These are phyloP conservation scores for Lagocephalus sceleratus DNA, from an alignment of 2,797 vertebrate species.

Conservation along the genomic window DNA sequence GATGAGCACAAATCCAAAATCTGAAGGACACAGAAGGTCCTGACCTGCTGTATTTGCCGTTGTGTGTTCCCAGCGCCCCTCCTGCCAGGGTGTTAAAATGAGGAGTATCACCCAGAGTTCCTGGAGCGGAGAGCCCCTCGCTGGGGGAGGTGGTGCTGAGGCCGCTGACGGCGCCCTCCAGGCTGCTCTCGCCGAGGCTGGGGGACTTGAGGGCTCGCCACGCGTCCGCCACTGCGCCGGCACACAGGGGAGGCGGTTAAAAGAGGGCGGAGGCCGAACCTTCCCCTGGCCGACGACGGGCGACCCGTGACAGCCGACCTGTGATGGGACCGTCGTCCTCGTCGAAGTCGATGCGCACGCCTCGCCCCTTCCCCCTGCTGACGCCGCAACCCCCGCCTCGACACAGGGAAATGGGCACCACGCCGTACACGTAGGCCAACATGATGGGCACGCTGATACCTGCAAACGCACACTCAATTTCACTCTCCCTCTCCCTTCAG, in stretches of 20 bases:
- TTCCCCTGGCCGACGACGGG: not conserved
- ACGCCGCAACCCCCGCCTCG: conserved; percentile 95
- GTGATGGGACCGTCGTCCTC: conserved; percentile 97
- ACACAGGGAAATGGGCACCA: conserved; percentile 96
- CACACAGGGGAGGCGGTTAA: not conserved
- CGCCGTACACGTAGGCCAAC: conserved; percentile 96
- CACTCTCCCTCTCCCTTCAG: no score
- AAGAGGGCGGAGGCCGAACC: not conserved
- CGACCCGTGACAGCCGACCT: conserved; percentile 73
- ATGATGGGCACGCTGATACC: conserved; percentile 98
- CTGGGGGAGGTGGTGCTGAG: conserved; percentile 90
- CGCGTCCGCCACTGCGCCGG: conserved; percentile 81
- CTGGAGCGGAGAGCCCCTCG: conserved; percentile 83
- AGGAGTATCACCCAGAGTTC: conserved; percentile 83
- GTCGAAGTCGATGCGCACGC: conserved; percentile 95
- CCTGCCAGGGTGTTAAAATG: conserved; percentile 92
- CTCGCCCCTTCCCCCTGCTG: conserved; percentile 92
- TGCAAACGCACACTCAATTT: conserved; percentile 39
- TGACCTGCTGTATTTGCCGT: conserved; percentile 89
- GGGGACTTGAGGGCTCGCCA: conserved; percentile 97
- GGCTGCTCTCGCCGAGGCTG: conserved; percentile 94
- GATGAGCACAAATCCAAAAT: not conserved
- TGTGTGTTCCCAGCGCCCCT: conserved; percentile 84
- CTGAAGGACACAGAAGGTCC: not conserved
- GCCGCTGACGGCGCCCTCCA: conserved; percentile 91